Evolutionary conservation across 2,888 invertebrate genomes (phyloP), one percentile per base, ranked within the genome.

Genomic region (Apamea sordens): DNA sequence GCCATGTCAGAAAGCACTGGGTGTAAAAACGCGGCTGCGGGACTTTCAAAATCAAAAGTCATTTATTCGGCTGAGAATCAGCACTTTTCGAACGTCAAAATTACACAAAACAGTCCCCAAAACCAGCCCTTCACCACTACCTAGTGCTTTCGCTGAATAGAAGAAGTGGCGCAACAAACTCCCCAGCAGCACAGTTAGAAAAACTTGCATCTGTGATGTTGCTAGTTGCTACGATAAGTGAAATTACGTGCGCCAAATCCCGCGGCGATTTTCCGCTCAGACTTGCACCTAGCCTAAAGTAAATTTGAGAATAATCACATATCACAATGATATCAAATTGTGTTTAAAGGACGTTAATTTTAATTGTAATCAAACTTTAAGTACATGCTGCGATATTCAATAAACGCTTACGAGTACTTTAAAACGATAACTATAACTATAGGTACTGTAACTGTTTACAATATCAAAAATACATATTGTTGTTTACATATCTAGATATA

Each of bases 301-400:
- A 73, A 44, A 69, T 80, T 83, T 79, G 81, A 83, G 84, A 89
- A 89, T 88, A 84, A 79, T 73, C 44, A 83, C 86, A 89, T 89
- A 89, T 87, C 88, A 82, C 83, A 82, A 79, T 56, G 73, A 88
- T 56, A 50, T n/a, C 8, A 41, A 44, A 21, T 72, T 74, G 36
- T 74, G 64, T 64, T 44, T 64, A 59, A 10, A 41, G 11, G 6
- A 21, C 10, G 53, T 59, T 63, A 56, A 32, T 47, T 50, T 77
- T 50, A 41, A 28, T 71, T 65, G 28, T 61, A 61, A 50, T 50
- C 11, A 81, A 68, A 74, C 36, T 50, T 24, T 77, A 73, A 70
- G 79, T 84, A 75, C 74, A 74, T 64, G 15, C 59, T 70, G 47
- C 70, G 6, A 56, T 70, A 85, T 74, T 32, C 24, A 67, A 67